A percentile compares a stretch with the other conserved stretches of the same genome.
Evolutionary conservation across 2,888 invertebrate genomes (phyloP).

Genomic region (Meta bourneti): DNA sequence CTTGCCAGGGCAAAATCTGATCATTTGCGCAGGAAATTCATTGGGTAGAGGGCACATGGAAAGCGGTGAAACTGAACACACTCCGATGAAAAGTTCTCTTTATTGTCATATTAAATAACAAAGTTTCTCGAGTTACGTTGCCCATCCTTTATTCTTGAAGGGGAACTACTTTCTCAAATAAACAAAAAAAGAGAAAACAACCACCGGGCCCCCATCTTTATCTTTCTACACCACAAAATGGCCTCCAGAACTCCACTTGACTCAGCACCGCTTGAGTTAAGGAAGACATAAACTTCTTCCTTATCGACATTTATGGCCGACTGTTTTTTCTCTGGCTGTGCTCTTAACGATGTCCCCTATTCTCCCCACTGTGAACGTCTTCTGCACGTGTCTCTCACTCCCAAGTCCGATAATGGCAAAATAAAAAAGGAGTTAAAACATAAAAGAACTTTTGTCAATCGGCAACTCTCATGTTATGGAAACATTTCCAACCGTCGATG

Average conservation of each 20-base stretch:
- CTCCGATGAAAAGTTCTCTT: neutral
- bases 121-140: conserved; percentile 23
- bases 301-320: conserved; percentile 50
- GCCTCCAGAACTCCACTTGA: conserved; percentile 22
- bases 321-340: neutral
- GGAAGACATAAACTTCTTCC: conserved; percentile 59
- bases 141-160: neutral
- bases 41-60: too few species aligned
- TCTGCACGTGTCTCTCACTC: conserved; percentile 6
- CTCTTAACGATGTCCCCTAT: conserved; percentile 35
- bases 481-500: neutral
- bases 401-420: neutral
- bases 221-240: neutral
- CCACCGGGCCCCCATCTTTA: neutral
- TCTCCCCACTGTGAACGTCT: neutral
- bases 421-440: neutral
- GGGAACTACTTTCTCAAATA: conserved; percentile 17
- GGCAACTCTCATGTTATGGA: neutral
- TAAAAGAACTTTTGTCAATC: conserved; percentile 33
- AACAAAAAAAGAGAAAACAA: neutral
- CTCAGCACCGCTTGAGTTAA: conserved; percentile 27
- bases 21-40: neutral
- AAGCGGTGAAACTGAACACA: neutral
- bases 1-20: neutral
- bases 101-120: conserved; percentile 32